Percentiles rank a stretch among this genome's conserved stretches.
Conservation (phyloP, 2,113 vertebrate genomes). For the Perognathus longimembris region DNA sequence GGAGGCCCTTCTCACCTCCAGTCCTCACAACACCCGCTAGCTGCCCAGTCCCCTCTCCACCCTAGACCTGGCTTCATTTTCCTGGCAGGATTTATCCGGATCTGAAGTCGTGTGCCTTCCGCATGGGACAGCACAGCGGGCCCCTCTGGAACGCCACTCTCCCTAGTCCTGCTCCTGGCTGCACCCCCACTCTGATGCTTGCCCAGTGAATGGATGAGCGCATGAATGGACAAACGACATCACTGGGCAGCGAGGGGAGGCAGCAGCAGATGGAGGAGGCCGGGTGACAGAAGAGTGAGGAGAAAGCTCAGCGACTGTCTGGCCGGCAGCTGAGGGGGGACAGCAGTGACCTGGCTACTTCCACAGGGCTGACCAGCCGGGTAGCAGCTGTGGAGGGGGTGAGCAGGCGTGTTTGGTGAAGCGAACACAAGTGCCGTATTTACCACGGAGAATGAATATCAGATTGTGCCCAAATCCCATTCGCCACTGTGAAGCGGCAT, state of each 20-base stretch:
- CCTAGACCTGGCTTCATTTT: background rate
- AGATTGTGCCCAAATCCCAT: constrained; percentile 22
- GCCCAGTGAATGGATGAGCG: background rate
- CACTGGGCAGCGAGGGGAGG: background rate
- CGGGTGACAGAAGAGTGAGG: background rate
- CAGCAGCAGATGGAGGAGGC: background rate
- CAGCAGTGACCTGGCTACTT: background rate
- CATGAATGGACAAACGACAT: background rate
- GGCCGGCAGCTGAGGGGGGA: background rate
- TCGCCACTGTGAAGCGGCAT: background rate
- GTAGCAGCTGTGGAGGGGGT: constrained; percentile 27
- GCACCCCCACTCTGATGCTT: background rate
- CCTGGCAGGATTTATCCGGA: background rate
- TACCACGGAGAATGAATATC: background rate
- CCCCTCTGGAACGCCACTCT: too few relatives aligned
- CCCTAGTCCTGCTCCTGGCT: background rate
- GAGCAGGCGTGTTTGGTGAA: background rate
- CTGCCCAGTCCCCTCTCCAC: background rate
- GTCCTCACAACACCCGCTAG: rapidly evolving
- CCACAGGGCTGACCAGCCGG: background rate
- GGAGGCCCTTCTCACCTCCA: background rate
- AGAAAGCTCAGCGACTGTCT: background rate
- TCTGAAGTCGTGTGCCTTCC: too few relatives aligned
- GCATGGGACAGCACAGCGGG: background rate
- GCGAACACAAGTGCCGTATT: constrained; percentile 6